phyloP scores from a whole-genome alignment of 2,888 invertebrate genomes.

The Elysia crispata region DNA sequence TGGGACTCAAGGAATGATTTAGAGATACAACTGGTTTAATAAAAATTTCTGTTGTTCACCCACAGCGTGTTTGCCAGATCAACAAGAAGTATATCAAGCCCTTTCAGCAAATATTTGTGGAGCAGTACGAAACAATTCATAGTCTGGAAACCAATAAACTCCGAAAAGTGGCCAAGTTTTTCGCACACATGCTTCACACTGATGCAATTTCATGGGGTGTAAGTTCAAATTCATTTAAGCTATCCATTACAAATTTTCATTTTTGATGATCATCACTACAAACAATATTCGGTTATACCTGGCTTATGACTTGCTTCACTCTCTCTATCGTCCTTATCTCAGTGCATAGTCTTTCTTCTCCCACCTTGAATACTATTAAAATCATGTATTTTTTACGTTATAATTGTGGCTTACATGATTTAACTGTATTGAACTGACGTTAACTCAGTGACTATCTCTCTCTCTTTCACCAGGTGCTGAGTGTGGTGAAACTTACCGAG shows the following conservation, averaged over 20 bases:
- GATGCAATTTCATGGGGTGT: constrained; percentile 96
- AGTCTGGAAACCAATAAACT: constrained; percentile 96
- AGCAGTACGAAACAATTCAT: constrained; percentile 94
- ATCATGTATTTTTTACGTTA: too few species aligned
- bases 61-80: constrained; percentile 90
- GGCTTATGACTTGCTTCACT: neutral
- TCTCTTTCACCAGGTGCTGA: constrained; percentile 83
- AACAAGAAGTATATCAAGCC: constrained; percentile 94
- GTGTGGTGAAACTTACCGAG: constrained; percentile 93
- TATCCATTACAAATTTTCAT: constrained; percentile 19
- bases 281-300: too few species aligned
- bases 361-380: too few species aligned
- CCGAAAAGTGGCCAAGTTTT: constrained; percentile 97
- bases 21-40: too few species aligned
- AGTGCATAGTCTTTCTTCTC: too few species aligned
- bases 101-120: constrained; percentile 95
- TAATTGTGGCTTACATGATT: too few species aligned
- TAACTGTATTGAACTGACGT: neutral
- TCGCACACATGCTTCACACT: constrained; percentile 95
- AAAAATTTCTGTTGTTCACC: too few species aligned
- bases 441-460: neutral
- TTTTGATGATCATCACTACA: neutral
- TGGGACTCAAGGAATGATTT: too few species aligned
- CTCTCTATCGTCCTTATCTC: too few species aligned
- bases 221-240: constrained; percentile 75